phyloP scores from a whole-genome alignment of 2,888 invertebrate genomes.

The Deroplatys truncata region DNA sequence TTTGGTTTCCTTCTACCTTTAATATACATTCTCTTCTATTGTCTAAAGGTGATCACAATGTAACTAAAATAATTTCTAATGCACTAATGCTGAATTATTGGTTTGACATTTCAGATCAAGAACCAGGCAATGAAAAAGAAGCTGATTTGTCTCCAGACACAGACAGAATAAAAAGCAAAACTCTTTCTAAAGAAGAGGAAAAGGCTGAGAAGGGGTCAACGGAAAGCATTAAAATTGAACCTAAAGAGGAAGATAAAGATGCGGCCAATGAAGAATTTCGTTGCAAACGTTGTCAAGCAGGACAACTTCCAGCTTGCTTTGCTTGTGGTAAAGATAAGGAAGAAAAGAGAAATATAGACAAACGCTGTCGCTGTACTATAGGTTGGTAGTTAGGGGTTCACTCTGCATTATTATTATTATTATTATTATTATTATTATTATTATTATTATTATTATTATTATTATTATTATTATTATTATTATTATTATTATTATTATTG shows the following conservation, averaged over 20 bases:
- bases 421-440: no score
- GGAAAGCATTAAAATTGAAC: not conserved
- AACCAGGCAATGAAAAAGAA: not conserved
- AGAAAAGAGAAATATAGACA: conserved; percentile 39
- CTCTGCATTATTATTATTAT: no score
- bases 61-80: no score
- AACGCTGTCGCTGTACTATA: conserved; percentile 59
- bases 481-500: no score
- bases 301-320: conserved; percentile 60
- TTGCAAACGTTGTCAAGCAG: conserved; percentile 59
- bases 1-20: no score
- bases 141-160: not conserved
- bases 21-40: no score
- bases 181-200: not conserved
- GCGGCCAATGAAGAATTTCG: conserved; percentile 43
- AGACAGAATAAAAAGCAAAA: not conserved
- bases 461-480: no score
- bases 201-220: not conserved
- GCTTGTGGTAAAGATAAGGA: conserved; percentile 54
- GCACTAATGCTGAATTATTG: not conserved
- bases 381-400: conserved; percentile 32
- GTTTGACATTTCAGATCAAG: not conserved
- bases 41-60: no score
- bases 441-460: no score
- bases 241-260: conserved; percentile 25